phyloP scores from a whole-genome alignment of 2,888 invertebrate species.

The Drosophila melanocephala region DNA sequence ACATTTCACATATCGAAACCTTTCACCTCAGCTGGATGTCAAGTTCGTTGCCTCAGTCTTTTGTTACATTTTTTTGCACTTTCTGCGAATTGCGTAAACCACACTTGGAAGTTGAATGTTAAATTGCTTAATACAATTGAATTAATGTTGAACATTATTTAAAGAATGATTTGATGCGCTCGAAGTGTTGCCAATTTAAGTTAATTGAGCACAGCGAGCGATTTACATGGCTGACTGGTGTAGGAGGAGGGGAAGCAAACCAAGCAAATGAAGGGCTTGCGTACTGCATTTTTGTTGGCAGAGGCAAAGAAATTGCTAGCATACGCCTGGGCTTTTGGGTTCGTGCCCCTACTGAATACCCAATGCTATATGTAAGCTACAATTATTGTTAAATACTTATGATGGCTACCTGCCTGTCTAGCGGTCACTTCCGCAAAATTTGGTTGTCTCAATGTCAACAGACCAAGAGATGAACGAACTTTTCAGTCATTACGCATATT shows the following conservation, averaged over 20 bases:
- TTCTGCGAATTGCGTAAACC: constrained; percentile 39
- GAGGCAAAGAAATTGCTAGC: constrained; percentile 44
- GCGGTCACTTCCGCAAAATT: constrained; percentile 66
- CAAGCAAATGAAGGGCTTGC: constrained; percentile 38
- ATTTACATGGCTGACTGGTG: constrained; percentile 54
- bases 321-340: constrained; percentile 21
- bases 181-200: constrained; percentile 62
- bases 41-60: constrained; percentile 79
- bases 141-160: constrained; percentile 33
- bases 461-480: constrained; percentile 72
- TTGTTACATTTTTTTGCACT: constrained; percentile 40
- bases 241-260: constrained; percentile 5
- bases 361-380: constrained; percentile 50
- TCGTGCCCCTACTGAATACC: constrained; percentile 48
- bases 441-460: constrained; percentile 70
- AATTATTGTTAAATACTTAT: constrained; percentile 67
- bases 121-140: constrained; percentile 66
- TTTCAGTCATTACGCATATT: constrained; percentile 56
- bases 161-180: constrained; percentile 73
- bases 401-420: constrained; percentile 2
- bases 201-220: constrained; percentile 66
- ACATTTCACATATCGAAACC: constrained; percentile 2
- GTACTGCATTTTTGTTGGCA: constrained; percentile 21
- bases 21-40: constrained; percentile 34
- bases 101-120: constrained; percentile 50